Evolutionary conservation across 2,888 invertebrate genomes (phyloP), one percentile per base, ranked within the genome.

Genomic region (Ormia ochracea): DNA sequence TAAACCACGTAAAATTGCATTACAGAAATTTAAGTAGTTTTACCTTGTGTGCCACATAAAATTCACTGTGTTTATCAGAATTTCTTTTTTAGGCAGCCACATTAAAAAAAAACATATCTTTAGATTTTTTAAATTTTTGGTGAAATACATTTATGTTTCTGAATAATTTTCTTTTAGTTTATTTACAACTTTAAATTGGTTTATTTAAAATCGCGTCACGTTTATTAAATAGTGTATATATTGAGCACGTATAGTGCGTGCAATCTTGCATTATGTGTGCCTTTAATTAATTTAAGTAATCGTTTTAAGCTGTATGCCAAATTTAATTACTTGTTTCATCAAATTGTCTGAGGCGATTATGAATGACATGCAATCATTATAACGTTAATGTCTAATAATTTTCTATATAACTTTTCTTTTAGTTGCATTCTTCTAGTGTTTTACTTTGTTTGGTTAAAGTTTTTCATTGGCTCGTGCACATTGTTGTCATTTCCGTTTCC

Each of bases 271-370:
- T 17, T 26, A 4, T 61, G 41, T 31, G 21, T 45, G 38, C 26
- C 41, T 41, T 48, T 61, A 61, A 75, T 75, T 75, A 79, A 79
- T 72, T 75, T 54, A 66, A 66, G 66, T 66, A 21, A n/a, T 21
- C 19, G 10, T 45, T 56, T 70, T 48, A 23, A 54, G 66, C 61
- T 54, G 59, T 59, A 31, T 19, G 17, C 17, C 23, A 63, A 69
- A 76, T 69, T 69, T 69, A 69, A 69, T 76, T 76, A 76, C 33
- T 17, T 68, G 52, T 43, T 75, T 54, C 43, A 38, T 36, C 48
- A 74, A 74, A 58, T 50, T 63, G 61, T 63, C 61, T 26, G 43
- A 33, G 72, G 41, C 52, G 41, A 43, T 52, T 61, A 41, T 23
- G 6, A 17, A 48, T 9, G 52, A 43, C 61, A 43, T 63, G 43